Percentiles rank a stretch among this genome's conserved stretches.
Conservation (phyloP, 2,797 vertebrate species). For the Botia kubotai region DNA sequence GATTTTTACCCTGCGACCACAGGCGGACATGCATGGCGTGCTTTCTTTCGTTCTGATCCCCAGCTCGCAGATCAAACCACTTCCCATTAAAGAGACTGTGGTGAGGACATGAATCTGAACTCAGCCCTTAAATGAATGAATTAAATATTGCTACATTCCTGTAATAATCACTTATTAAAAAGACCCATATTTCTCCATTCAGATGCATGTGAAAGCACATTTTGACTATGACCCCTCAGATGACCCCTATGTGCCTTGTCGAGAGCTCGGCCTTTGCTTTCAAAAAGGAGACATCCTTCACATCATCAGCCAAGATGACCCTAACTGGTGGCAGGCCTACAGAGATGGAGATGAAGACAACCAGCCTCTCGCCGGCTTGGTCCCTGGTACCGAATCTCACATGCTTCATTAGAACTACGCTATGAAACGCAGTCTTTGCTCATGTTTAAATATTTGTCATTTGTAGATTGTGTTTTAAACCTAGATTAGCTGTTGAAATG, state of each 20-base stretch:
- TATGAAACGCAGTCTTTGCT: too few relatives aligned
- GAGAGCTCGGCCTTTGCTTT: slow-evolving; percentile 93
- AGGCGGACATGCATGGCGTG: slow-evolving; percentile 98
- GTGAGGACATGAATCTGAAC: slow-evolving; percentile 76
- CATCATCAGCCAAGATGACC: slow-evolving; percentile 95
- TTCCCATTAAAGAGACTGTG: slow-evolving; percentile 91
- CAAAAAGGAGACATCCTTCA: slow-evolving; percentile 97
- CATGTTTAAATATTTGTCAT: too few relatives aligned
- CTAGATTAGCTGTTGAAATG: too few relatives aligned
- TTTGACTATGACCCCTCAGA: slow-evolving; percentile 97
- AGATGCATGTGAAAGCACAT: slow-evolving; percentile 94
- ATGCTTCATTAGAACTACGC: too few relatives aligned
- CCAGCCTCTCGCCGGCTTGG: slow-evolving; percentile 91
- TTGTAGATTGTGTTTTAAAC: too few relatives aligned
- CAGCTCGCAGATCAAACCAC: slow-evolving; percentile 86
- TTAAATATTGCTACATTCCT: background rate
- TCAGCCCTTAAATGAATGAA: background rate
- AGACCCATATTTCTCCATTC: slow-evolving; percentile 15
- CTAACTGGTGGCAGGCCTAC: slow-evolving; percentile 98
- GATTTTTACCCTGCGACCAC: slow-evolving; percentile 38
- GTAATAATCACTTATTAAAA: background rate
- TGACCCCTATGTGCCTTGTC: slow-evolving; percentile 93
- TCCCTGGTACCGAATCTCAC: slow-evolving; percentile 81
- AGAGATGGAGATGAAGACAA: slow-evolving; percentile 95
- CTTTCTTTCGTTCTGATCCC: slow-evolving; percentile 95